phyloP scores from a whole-genome alignment of 2,797 vertebrate species.

The Lagodon rhomboides region DNA sequence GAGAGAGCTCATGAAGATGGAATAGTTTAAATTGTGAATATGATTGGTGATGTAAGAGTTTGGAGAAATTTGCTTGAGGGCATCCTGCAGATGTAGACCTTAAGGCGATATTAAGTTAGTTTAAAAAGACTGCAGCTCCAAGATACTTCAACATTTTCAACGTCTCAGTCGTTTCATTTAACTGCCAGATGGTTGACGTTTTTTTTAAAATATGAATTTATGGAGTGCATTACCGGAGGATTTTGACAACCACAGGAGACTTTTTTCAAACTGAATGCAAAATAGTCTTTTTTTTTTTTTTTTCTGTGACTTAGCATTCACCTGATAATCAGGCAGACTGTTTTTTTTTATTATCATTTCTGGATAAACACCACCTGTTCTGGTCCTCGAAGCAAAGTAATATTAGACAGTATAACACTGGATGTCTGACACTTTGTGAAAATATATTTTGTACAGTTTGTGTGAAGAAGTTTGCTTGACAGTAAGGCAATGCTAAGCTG shows the following conservation, averaged over 20 bases:
- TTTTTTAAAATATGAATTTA: conserved; percentile 7
- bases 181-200: conserved; percentile 39
- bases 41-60: conserved; percentile 1
- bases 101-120: neutral
- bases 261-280: conserved; percentile 8
- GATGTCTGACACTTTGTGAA: neutral
- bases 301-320: conserved; percentile 23
- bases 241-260: conserved; percentile 11
- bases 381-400: neutral
- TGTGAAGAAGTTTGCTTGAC: neutral
- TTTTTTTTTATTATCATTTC: conserved; percentile 18
- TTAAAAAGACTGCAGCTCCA: neutral
- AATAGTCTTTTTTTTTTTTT: conserved; percentile 16
- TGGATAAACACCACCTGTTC: conserved; percentile 56
- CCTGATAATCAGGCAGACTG: conserved; percentile 9
- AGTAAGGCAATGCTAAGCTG: neutral
- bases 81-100: conserved; percentile 11
- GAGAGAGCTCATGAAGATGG: conserved; percentile 5
- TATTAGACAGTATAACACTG: neutral
- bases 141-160: neutral
- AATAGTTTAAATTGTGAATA: neutral
- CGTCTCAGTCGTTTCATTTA: conserved; percentile 2
- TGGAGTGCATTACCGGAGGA: neutral
- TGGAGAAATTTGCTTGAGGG: conserved; percentile 18
- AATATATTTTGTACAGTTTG: neutral